These are phyloP conservation scores for Echeneis naucrates DNA, from an alignment of 2,797 vertebrate genomes.

Conservation along the genomic window DNA sequence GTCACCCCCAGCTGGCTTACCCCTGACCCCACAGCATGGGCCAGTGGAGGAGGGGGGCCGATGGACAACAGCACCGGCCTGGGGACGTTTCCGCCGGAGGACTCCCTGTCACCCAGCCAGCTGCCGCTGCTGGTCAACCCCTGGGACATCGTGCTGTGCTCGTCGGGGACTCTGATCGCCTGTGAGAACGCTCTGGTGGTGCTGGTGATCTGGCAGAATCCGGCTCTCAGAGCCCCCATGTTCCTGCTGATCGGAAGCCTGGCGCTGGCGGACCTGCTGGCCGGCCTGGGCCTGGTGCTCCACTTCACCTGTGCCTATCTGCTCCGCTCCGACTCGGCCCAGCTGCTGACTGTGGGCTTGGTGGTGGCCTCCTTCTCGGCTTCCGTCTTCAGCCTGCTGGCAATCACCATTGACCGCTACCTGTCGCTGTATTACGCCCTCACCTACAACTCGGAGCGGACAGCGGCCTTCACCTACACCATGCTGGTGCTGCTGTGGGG, in stretches of 20 bases:
- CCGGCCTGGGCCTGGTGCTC: conserved; percentile 94
- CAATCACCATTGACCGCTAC: conserved; percentile 98
- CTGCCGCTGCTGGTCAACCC: conserved; percentile 93
- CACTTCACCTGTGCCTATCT: conserved; percentile 97
- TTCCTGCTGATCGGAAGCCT: conserved; percentile 98
- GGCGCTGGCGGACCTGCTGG: conserved; percentile 96
- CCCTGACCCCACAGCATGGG: conserved; percentile 88
- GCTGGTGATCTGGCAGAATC: conserved; percentile 98
- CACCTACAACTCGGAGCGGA: conserved; percentile 98
- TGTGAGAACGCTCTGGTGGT: conserved; percentile 98
- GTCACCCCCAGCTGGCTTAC: conserved; percentile 92
- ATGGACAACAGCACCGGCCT: conserved; percentile 88
- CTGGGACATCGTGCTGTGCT: conserved; percentile 98
- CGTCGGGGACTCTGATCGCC: conserved; percentile 96
- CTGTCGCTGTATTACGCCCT: conserved; percentile 98
- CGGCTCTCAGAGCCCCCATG: conserved; percentile 95
- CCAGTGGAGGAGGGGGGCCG: conserved; percentile 80
- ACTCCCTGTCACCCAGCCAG: conserved; percentile 84
- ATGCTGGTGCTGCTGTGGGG: conserved; percentile 97
- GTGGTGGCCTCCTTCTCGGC: conserved; percentile 98
- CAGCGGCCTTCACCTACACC: conserved; percentile 96
- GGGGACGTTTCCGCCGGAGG: conserved; percentile 81
- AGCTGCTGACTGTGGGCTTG: conserved; percentile 94
- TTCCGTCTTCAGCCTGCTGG: conserved; percentile 97
- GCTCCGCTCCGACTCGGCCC: conserved; percentile 93